phyloP scores from a whole-genome alignment of 2,797 vertebrate genomes.

The Mastacembelus armatus region DNA sequence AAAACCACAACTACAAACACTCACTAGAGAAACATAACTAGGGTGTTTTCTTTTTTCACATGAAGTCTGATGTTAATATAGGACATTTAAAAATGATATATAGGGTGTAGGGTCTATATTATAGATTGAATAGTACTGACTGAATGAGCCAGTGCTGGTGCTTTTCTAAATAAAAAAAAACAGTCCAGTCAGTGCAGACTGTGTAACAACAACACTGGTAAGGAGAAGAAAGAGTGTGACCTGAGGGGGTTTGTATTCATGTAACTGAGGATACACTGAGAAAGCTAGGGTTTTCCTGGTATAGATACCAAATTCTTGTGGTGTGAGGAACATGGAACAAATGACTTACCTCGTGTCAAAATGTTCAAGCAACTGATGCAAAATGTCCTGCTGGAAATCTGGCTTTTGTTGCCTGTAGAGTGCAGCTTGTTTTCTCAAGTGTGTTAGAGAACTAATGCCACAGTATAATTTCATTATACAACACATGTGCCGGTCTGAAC shows the following conservation, averaged over 20 bases:
- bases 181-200: conserved; percentile 5
- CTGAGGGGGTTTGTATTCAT: background rate
- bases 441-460: conserved; percentile 45
- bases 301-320: background rate
- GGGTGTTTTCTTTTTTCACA: too few relatives aligned
- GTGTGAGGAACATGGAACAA: background rate
- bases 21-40: too few relatives aligned
- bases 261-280: background rate
- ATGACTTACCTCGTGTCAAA: background rate
- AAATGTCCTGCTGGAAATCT: background rate
- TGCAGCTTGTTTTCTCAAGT: conserved; percentile 24
- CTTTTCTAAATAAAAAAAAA: too few relatives aligned
- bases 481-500: conserved; percentile 28
- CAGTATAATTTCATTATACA: conserved; percentile 33
- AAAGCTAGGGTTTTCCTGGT: background rate
- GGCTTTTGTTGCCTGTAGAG: background rate
- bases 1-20: background rate
- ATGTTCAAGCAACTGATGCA: conserved; percentile 10
- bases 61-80: too few relatives aligned
- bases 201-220: conserved; percentile 12
- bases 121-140: too few relatives aligned
- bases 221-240: conserved; percentile 6
- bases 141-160: too few relatives aligned
- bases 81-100: too few relatives aligned
- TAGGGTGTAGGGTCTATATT: too few relatives aligned